These are phyloP conservation scores for Elgaria multicarinata DNA, from an alignment of 2,113 vertebrate species.

Conservation along the genomic window DNA sequence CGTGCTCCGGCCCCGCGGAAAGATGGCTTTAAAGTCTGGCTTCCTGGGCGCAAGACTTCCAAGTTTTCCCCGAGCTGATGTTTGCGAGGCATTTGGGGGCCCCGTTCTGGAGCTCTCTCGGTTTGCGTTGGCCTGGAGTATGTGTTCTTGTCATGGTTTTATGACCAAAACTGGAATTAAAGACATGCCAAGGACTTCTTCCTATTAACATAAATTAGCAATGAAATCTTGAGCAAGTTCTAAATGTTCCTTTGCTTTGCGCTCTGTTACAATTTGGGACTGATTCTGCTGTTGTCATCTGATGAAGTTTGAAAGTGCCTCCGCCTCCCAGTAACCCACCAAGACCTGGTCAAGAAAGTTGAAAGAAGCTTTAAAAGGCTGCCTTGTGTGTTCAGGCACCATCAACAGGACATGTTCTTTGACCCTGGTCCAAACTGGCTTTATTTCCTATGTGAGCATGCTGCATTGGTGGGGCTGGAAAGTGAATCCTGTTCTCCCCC, in stretches of 20 bases:
- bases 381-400: neutral
- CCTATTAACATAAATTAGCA: neutral
- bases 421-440: too few relatives aligned
- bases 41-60: too few relatives aligned
- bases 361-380: neutral
- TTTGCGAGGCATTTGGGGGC: neutral
- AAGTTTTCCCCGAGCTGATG: too few relatives aligned
- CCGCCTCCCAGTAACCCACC: too few relatives aligned
- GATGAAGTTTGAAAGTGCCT: neutral
- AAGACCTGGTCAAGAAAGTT: neutral
- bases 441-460: too few relatives aligned
- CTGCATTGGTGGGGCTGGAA: too few relatives aligned
- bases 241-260: too few relatives aligned
- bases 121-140: too few relatives aligned
- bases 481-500: neutral
- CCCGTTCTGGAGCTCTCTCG: neutral
- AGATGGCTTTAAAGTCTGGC: too few relatives aligned
- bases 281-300: neutral
- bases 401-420: neutral
- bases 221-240: neutral
- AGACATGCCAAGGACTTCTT: neutral
- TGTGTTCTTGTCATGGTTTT: too few relatives aligned
- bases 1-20: too few relatives aligned
- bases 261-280: neutral
- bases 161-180: neutral